Evolutionary conservation across 1,140 invertebrate genomes (phyloP).

Genomic region (Campoletis sonorensis): DNA sequence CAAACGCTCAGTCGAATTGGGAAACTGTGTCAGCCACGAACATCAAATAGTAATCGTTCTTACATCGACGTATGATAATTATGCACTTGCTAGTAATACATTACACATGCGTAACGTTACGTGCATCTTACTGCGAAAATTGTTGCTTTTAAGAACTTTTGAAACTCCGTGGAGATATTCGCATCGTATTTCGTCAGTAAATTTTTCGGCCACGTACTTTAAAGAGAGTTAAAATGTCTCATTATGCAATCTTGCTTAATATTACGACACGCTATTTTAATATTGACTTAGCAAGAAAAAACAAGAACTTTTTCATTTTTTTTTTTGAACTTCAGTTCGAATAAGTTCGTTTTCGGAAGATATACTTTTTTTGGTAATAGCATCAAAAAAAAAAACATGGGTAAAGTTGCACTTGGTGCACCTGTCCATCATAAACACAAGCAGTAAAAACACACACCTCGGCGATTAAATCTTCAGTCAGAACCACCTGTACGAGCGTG

Average conservation of each 20-base stretch:
- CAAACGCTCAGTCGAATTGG: not conserved
- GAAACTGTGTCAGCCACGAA: slow-evolving; percentile 7
- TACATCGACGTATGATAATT: not conserved
- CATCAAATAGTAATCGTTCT: not conserved
- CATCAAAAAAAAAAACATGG: not conserved
- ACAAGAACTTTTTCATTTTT: no score
- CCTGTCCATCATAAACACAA: not conserved
- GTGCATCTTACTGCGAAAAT: not conserved
- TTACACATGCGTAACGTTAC: not conserved
- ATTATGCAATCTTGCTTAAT: no score
- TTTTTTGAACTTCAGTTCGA: no score
- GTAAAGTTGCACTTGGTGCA: not conserved
- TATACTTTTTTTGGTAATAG: not conserved
- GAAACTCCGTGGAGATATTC: no score
- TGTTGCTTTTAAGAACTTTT: not conserved
- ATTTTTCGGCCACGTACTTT: no score
- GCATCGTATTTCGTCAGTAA: no score
- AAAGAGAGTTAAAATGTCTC: no score
- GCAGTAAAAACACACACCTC: not conserved
- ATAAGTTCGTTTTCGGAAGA: no score
- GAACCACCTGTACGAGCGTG: slow-evolving; percentile 34
- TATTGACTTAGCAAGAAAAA: no score
- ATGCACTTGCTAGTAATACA: slow-evolving; percentile 1
- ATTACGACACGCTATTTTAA: no score
- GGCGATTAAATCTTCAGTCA: not conserved